These are phyloP conservation scores for Acronicta leporina DNA, from an alignment of 2,888 invertebrate species.

Conservation along the genomic window DNA sequence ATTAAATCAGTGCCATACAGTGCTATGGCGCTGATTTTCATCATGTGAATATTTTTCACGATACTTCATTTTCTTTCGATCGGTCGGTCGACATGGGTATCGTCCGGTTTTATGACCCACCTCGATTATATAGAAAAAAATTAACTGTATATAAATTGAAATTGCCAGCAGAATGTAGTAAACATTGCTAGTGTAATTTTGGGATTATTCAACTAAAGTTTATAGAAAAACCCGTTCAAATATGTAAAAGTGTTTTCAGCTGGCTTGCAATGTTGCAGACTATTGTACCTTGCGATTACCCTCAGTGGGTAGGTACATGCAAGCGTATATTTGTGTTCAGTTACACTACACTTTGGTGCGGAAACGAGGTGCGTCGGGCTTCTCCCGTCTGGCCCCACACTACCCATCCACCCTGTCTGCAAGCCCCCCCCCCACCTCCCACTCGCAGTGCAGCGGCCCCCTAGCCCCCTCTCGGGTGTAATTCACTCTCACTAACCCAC, in stretches of 20 bases:
- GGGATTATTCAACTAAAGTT: conserved; percentile 11
- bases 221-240: conserved; percentile 24
- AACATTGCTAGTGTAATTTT: neutral
- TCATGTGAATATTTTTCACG: too few species aligned
- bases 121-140: too few species aligned
- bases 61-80: too few species aligned
- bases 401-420: conserved; percentile 80
- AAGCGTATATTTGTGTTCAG: conserved; percentile 65
- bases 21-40: too few species aligned
- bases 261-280: conserved; percentile 59
- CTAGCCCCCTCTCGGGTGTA: conserved; percentile 71
- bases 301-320: conserved; percentile 66
- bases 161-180: too few species aligned
- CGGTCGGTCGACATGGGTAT: too few species aligned
- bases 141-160: too few species aligned
- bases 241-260: conserved; percentile 34
- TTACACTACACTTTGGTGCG: conserved; percentile 76
- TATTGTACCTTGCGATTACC: conserved; percentile 72
- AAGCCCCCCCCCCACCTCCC: conserved; percentile 65
- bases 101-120: too few species aligned
- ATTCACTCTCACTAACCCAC: conserved; percentile 90
- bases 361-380: conserved; percentile 83
- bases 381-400: conserved; percentile 88
- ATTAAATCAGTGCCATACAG: too few species aligned
- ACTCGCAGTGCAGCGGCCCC: conserved; percentile 59